A percentile compares a stretch with the other conserved stretches of the same genome.
Conservation (phyloP, 2,113 vertebrate genomes). For the zebrafish (Danio rerio) region DNA sequence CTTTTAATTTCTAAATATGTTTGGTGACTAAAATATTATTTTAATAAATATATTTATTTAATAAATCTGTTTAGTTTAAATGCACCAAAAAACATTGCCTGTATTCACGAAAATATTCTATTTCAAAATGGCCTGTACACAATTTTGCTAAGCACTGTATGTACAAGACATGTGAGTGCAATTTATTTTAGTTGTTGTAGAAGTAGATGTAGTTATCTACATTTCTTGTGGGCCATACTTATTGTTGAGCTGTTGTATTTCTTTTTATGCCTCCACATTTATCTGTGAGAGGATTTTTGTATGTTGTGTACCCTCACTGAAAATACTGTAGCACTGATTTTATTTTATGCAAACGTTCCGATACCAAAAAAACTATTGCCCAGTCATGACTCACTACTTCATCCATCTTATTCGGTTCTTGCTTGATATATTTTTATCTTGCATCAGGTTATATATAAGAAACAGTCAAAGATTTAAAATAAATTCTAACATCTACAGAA, state of each 20-base stretch:
- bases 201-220: neutral
- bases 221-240: neutral
- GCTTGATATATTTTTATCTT: constrained; percentile 20
- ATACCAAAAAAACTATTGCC: neutral
- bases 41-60: no score
- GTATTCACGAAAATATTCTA: no score
- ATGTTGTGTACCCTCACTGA: neutral
- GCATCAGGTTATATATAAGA: neutral
- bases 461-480: neutral
- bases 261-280: neutral
- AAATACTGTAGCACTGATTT: constrained; percentile 21
- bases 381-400: constrained; percentile 4
- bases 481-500: neutral
- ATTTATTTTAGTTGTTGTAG: no score
- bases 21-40: no score
- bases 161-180: neutral
- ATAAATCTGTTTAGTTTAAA: no score
- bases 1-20: no score
- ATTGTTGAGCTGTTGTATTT: neutral
- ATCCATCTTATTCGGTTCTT: neutral
- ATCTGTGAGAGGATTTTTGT: constrained; percentile 22
- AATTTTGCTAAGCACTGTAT: neutral
- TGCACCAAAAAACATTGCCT: no score
- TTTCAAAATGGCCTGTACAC: no score
- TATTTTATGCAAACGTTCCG: neutral